phyloP scores from a whole-genome alignment of 92 coral and sea anemone genomes.

The Phymanthus crucifer region DNA sequence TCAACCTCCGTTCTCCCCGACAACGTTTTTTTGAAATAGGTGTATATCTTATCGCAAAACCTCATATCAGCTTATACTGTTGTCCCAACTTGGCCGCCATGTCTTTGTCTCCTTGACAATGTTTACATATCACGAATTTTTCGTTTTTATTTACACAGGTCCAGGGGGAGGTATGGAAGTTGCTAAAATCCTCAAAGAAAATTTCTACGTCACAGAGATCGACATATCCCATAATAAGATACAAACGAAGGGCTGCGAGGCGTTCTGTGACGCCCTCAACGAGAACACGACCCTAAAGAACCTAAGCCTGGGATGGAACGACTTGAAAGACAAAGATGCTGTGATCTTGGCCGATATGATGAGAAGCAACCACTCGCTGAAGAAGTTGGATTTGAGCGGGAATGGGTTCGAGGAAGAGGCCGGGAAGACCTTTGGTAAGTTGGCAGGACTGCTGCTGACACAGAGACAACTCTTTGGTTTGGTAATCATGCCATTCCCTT shows the following conservation, averaged over 20 bases:
- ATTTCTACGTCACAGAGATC: constrained; percentile 78
- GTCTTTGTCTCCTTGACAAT: too few species aligned
- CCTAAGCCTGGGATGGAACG: constrained; percentile 66
- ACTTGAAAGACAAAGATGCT: constrained; percentile 68
- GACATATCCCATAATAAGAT: constrained; percentile 75
- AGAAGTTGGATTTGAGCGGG: constrained; percentile 69
- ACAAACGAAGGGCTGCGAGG: constrained; percentile 57
- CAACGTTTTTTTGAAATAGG: too few species aligned
- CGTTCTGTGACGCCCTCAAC: constrained; percentile 62
- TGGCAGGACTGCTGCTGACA: background rate
- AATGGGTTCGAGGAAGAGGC: constrained; percentile 82
- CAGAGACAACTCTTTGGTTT: background rate
- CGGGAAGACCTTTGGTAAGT: constrained; percentile 66
- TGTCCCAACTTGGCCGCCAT: too few species aligned
- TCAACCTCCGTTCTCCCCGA: too few species aligned
- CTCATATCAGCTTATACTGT: too few species aligned
- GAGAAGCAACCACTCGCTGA: constrained; percentile 56
- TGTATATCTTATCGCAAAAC: too few species aligned
- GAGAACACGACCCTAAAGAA: constrained; percentile 64
- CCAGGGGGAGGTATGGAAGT: constrained; percentile 63
- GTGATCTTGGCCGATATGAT: constrained; percentile 60
- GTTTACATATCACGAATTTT: background rate
- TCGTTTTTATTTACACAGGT: constrained; percentile 12
- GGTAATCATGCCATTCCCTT: too few species aligned
- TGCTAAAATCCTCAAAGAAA: constrained; percentile 72